These are phyloP conservation scores for Drosophila ficusphila DNA, from an alignment of 1,140 invertebrate species.

Conservation along the genomic window DNA sequence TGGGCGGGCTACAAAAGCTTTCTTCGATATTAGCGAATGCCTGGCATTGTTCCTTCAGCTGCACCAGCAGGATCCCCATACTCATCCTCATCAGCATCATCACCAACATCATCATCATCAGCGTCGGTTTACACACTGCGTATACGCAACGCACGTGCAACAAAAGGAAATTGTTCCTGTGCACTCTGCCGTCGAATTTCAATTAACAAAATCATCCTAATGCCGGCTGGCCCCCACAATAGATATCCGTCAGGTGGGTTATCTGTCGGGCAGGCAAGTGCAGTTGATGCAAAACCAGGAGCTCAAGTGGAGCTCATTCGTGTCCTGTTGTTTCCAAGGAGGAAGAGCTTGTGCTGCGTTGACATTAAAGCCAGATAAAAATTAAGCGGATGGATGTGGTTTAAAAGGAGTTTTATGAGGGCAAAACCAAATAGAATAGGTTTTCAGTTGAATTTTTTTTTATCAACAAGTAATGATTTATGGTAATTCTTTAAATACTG, in stretches of 20 bases:
- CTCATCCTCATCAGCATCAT: constrained; percentile 5
- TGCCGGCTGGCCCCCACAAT: constrained; percentile 11
- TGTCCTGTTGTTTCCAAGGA: background rate
- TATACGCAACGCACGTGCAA: constrained; percentile 55
- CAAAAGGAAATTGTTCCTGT: constrained; percentile 54
- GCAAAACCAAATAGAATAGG: background rate
- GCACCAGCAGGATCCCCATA: background rate
- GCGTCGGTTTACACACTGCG: constrained; percentile 28
- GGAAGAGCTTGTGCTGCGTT: background rate
- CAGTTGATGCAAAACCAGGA: constrained; percentile 19
- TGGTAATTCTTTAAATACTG: too few species aligned
- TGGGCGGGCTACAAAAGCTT: constrained; percentile 41
- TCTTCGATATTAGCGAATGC: constrained; percentile 48
- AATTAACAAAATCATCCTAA: constrained; percentile 67
- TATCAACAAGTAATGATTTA: too few species aligned
- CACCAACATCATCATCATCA: constrained; percentile 8
- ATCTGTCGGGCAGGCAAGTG: constrained; percentile 20
- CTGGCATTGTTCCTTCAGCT: constrained; percentile 16
- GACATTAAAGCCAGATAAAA: constrained; percentile 9
- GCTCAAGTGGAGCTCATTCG: background rate
- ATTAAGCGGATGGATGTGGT: background rate
- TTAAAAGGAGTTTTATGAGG: background rate
- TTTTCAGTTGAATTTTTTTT: too few species aligned
- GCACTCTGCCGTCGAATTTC: constrained; percentile 55
- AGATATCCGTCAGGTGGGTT: constrained; percentile 11